Evolutionary conservation across 2,888 invertebrate species (phyloP).

Genomic region (Lissonota sp.): DNA sequence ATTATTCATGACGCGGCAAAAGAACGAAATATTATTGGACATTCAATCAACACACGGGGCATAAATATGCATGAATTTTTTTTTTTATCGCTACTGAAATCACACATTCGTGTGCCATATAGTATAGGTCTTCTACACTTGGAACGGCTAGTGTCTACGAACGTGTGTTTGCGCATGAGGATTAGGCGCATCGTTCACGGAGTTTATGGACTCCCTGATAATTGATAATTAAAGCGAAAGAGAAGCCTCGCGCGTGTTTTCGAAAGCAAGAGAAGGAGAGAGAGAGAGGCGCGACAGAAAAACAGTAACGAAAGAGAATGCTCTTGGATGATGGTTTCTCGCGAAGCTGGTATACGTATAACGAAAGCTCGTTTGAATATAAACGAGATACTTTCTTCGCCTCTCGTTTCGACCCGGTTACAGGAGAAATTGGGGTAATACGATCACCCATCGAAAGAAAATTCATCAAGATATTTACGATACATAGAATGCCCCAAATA

Average conservation of each 20-base stretch:
- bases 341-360: not conserved
- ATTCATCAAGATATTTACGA: too few species aligned
- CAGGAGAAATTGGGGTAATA: too few species aligned
- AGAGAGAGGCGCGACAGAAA: not conserved
- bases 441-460: too few species aligned
- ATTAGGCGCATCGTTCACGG: constrained; percentile 27
- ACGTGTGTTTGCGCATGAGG: not conserved
- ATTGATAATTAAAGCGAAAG: constrained; percentile 55
- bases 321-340: not conserved
- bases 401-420: not conserved
- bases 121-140: too few species aligned
- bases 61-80: constrained; percentile 3
- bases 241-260: not conserved
- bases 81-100: constrained; percentile 7
- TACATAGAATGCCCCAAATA: too few species aligned
- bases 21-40: too few species aligned
- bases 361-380: constrained; percentile 55
- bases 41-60: too few species aligned
- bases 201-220: constrained; percentile 54
- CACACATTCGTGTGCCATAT: constrained; percentile 8
- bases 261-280: not conserved
- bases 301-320: not conserved
- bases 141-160: not conserved
- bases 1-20: too few species aligned
- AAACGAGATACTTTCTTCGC: constrained; percentile 50